A percentile compares a stretch with the other conserved stretches of the same genome.
Conservation (phyloP, 2,888 invertebrate genomes). For the Acanthopleura granulata region DNA sequence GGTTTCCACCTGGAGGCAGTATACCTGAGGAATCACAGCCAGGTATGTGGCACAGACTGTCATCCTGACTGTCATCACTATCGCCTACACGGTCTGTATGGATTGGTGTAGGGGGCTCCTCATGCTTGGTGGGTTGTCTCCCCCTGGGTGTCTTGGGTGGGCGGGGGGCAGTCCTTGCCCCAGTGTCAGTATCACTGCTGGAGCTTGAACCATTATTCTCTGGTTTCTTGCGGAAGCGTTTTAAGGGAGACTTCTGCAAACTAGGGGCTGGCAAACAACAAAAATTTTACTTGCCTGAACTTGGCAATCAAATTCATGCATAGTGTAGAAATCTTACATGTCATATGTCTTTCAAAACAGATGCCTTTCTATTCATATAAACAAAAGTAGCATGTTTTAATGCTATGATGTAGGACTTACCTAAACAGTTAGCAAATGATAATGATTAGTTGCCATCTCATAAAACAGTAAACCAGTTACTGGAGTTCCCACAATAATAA, state of each 20-base stretch:
- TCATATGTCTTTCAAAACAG: too few species aligned
- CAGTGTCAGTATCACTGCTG: slow-evolving; percentile 1
- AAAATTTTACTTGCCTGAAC: too few species aligned
- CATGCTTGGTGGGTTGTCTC: background rate
- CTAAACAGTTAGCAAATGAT: too few species aligned
- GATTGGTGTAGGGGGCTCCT: slow-evolving; percentile 6
- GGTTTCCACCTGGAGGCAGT: too few species aligned
- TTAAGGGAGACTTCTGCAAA: background rate
- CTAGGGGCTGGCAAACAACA: background rate
- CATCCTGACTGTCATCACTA: slow-evolving; percentile 15
- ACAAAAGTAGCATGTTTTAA: too few species aligned
- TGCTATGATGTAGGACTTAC: too few species aligned
- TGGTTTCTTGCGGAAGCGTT: background rate
- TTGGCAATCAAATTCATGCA: too few species aligned
- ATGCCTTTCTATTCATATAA: too few species aligned
- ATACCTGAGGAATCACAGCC: slow-evolving; percentile 9
- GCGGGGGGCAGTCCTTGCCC: background rate
- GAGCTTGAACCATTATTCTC: background rate
- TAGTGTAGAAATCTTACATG: too few species aligned
- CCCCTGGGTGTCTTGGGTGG: background rate
- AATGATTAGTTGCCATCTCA: too few species aligned
- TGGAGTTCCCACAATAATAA: too few species aligned
- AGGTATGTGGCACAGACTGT: background rate
- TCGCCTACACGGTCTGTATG: background rate
- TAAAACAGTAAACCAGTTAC: too few species aligned